phyloP scores from a whole-genome alignment of 2,113 vertebrate genomes.

The Tauraco erythrolophus region DNA sequence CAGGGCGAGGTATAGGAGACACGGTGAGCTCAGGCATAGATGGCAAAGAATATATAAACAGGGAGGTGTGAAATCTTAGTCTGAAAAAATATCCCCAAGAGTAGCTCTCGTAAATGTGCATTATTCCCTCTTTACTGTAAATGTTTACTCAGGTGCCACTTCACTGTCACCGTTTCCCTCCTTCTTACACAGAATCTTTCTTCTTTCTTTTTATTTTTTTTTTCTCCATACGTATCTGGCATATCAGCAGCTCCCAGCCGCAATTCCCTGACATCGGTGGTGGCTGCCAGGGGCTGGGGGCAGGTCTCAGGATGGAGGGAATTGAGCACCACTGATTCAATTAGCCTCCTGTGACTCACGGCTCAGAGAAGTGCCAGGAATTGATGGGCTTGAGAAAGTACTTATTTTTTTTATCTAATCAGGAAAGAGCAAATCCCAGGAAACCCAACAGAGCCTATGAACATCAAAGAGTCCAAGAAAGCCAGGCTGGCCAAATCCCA shows the following conservation, averaged over 20 bases:
- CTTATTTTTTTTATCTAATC: slow-evolving; percentile 1
- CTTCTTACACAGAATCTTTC: neutral
- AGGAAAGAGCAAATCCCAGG: slow-evolving; percentile 62
- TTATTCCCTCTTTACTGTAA: neutral
- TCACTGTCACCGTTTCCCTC: neutral
- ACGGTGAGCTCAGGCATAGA: neutral
- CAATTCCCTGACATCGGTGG: neutral
- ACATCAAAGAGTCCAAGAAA: slow-evolving; percentile 53
- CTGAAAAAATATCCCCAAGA: neutral
- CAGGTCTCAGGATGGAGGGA: neutral
- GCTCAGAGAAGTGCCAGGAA: slow-evolving; percentile 30
- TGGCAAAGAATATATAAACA: neutral
- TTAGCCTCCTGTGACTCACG: slow-evolving; percentile 45
- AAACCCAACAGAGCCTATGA: slow-evolving; percentile 49
- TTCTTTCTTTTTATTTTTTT: neutral
- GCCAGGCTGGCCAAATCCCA: neutral
- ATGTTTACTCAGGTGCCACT: neutral
- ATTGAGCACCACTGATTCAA: slow-evolving; percentile 42
- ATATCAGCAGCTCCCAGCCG: neutral
- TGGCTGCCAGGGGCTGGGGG: neutral
- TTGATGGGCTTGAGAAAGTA: slow-evolving; percentile 47
- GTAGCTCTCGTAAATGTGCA: neutral
- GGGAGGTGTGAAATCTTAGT: neutral
- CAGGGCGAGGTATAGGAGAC: neutral
- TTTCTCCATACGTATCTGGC: rapidly evolving